These are phyloP conservation scores for Dyspetes luteomarginatus DNA, from an alignment of 2,888 invertebrate species.

Conservation along the genomic window DNA sequence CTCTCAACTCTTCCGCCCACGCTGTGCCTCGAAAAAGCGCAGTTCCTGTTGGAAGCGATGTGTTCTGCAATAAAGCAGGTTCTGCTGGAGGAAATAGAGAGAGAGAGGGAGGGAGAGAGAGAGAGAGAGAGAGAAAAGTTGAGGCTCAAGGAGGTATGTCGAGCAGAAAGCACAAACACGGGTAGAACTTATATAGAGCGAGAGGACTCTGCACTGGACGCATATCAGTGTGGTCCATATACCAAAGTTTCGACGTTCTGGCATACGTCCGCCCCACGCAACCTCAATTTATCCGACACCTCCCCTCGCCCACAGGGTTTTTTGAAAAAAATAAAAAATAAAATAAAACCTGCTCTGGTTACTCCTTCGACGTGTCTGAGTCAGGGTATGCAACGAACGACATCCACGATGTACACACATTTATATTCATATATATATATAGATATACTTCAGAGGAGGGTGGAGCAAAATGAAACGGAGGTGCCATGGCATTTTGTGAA, in stretches of 20 bases:
- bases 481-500: constrained; percentile 62
- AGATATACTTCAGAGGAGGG: neutral
- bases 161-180: constrained; percentile 33
- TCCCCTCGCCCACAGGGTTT: constrained; percentile 81
- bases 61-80: constrained; percentile 3
- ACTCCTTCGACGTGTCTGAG: constrained; percentile 28
- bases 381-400: constrained; percentile 30
- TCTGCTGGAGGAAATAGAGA: constrained; percentile 3
- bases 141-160: constrained; percentile 29
- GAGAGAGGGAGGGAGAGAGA: constrained; percentile 16
- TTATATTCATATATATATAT: neutral
- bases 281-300: constrained; percentile 83
- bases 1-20: constrained; percentile 70
- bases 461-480: constrained; percentile 27
- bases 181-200: too few species aligned
- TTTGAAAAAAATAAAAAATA: constrained; percentile 7
- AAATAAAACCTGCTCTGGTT: constrained; percentile 72
- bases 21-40: constrained; percentile 63
- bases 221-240: constrained; percentile 75
- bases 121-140: constrained; percentile 18
- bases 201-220: constrained; percentile 20
- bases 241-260: constrained; percentile 64
- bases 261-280: constrained; percentile 82
- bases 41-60: constrained; percentile 67
- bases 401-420: constrained; percentile 12